Conservation (phyloP, 2,888 invertebrate species). For the Labia minor region DNA sequence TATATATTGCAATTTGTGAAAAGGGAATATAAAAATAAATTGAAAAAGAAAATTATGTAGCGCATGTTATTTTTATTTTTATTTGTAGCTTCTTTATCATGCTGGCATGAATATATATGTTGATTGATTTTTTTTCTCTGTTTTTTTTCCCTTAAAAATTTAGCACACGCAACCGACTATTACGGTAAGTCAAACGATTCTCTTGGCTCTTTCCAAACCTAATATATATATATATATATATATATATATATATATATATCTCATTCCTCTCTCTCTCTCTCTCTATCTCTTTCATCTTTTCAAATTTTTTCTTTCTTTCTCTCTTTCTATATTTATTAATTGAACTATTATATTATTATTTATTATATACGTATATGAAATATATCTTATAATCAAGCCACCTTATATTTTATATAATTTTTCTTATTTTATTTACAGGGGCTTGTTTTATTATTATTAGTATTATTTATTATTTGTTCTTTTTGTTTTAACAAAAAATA, state of each 20-base stretch:
- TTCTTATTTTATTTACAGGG: neutral
- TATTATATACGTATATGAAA: conserved; percentile 22
- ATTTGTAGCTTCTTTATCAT: neutral
- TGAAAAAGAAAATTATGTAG: no score
- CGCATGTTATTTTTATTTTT: no score
- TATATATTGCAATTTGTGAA: neutral
- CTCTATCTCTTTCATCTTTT: conserved; percentile 16
- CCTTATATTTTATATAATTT: conserved; percentile 13
- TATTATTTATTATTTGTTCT: no score
- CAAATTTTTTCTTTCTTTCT: no score
- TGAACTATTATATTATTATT: conserved; percentile 36
- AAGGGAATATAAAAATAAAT: no score
- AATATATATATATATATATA: no score
- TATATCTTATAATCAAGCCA: neutral
- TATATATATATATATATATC: no score
- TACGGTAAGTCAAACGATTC: conserved; percentile 90
- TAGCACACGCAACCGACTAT: conserved; percentile 96
- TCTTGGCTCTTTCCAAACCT: conserved; percentile 39
- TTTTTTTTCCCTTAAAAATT: conserved; percentile 35
- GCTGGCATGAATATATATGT: conserved; percentile 16
- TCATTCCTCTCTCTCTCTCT: neutral
- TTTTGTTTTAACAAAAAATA: neutral
- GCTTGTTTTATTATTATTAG: no score
- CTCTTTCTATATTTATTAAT: conserved; percentile 31
- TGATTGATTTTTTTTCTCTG: conserved; percentile 33